Conservation (phyloP, 2,888 invertebrate genomes). For the Ctena decussata region DNA sequence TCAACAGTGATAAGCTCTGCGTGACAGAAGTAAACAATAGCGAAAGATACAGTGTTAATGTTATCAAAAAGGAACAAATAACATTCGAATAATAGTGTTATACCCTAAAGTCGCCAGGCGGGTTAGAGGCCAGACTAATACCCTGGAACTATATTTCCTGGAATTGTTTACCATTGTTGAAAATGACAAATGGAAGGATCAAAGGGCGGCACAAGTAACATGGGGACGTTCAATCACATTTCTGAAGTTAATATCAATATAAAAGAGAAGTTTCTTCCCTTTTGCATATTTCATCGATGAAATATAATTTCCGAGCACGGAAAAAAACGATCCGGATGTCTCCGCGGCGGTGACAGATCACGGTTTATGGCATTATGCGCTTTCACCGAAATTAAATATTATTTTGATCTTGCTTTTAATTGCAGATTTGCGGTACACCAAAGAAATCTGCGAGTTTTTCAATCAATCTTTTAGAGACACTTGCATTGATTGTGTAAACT, state of each 20-base stretch:
- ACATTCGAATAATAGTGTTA: neutral
- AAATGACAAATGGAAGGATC: constrained; percentile 8
- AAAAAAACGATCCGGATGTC: neutral
- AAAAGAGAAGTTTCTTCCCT: neutral
- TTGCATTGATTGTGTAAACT: neutral
- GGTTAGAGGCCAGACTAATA: neutral
- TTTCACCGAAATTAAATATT: constrained; percentile 8
- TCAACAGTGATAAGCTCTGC: neutral
- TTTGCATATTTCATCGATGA: constrained; percentile 1
- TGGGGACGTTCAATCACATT: neutral
- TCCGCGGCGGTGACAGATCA: neutral
- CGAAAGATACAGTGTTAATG: neutral
- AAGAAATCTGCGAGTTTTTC: neutral
- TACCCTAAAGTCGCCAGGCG: neutral
- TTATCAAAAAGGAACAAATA: neutral
- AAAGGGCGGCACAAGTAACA: constrained; percentile 1
- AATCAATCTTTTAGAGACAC: neutral
- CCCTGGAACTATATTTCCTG: neutral
- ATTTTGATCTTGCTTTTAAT: neutral
- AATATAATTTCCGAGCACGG: constrained; percentile 11
- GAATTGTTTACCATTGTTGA: neutral
- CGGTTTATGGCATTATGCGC: neutral
- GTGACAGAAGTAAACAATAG: neutral
- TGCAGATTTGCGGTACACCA: neutral
- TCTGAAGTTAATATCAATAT: constrained; percentile 1